Percentiles rank a stretch among this genome's conserved stretches.
Conservation (phyloP, 1,140 invertebrate species). For the Sycobia sp. region DNA sequence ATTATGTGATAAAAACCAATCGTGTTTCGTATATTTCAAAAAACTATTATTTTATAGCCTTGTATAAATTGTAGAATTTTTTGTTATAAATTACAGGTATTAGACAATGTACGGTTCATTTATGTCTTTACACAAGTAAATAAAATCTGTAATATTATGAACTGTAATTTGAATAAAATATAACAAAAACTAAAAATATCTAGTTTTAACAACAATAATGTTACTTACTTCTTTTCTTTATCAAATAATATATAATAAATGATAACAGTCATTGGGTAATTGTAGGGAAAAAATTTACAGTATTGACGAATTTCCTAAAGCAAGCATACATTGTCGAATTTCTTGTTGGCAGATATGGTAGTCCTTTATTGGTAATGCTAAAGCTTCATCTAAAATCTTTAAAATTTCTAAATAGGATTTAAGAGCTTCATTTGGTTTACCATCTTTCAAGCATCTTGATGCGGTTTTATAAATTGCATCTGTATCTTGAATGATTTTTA, state of each 20-base stretch:
- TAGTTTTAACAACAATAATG: background rate
- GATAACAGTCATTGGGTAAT: too few species aligned
- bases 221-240: too few species aligned
- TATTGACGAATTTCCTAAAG: constrained; percentile 66
- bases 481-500: constrained; percentile 77
- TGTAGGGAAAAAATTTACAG: too few species aligned
- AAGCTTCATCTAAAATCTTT: constrained; percentile 71
- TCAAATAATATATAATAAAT: background rate
- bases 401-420: constrained; percentile 73
- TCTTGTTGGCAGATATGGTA: constrained; percentile 84
- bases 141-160: constrained; percentile 26
- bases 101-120: constrained; percentile 13
- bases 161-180: constrained; percentile 31
- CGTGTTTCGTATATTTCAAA: background rate
- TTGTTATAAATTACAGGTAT: constrained; percentile 27
- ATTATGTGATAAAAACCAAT: constrained; percentile 31
- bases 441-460: constrained; percentile 68
- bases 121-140: constrained; percentile 30
- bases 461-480: constrained; percentile 73
- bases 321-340: constrained; percentile 73
- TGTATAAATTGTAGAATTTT: constrained; percentile 31
- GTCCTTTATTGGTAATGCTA: constrained; percentile 79
- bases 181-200: constrained; percentile 19
- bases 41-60: constrained; percentile 23
- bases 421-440: constrained; percentile 69